Evolutionary conservation across 2,113 vertebrate species (phyloP).

Genomic region (Globicephala melas): DNA sequence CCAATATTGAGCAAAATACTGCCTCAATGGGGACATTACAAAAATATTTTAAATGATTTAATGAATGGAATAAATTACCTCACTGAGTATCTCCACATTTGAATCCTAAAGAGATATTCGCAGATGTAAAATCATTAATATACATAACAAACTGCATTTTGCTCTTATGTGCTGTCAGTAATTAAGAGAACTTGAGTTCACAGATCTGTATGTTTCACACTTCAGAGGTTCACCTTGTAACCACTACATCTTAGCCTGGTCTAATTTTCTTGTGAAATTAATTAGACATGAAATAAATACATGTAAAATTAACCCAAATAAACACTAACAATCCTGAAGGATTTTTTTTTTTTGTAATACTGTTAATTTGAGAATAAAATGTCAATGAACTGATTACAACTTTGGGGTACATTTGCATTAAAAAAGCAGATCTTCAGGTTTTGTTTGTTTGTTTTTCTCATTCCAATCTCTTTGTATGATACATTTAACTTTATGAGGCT

Average conservation of each 20-base stretch:
- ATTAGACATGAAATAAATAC: not conserved
- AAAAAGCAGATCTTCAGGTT: not conserved
- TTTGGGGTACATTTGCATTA: not conserved
- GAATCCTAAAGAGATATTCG: not conserved
- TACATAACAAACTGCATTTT: not conserved
- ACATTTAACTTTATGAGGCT: not conserved
- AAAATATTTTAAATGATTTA: not conserved
- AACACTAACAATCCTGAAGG: not conserved
- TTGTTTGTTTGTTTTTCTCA: not conserved
- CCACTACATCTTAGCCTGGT: not conserved
- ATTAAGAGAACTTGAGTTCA: not conserved
- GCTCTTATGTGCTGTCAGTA: rapidly evolving
- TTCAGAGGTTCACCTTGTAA: not conserved
- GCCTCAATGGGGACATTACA: not conserved
- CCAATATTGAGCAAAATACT: not conserved
- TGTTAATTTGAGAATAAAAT: not conserved
- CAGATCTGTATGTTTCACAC: not conserved
- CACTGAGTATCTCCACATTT: not conserved
- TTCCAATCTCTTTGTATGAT: not conserved
- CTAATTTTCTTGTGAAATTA: not conserved
- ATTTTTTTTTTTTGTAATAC: not conserved
- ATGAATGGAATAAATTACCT: not conserved
- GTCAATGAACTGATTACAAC: not conserved
- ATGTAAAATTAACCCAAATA: not conserved
- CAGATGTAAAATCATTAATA: not conserved